phyloP scores from a whole-genome alignment of 2,113 vertebrate genomes.

The Mustelus asterias region DNA sequence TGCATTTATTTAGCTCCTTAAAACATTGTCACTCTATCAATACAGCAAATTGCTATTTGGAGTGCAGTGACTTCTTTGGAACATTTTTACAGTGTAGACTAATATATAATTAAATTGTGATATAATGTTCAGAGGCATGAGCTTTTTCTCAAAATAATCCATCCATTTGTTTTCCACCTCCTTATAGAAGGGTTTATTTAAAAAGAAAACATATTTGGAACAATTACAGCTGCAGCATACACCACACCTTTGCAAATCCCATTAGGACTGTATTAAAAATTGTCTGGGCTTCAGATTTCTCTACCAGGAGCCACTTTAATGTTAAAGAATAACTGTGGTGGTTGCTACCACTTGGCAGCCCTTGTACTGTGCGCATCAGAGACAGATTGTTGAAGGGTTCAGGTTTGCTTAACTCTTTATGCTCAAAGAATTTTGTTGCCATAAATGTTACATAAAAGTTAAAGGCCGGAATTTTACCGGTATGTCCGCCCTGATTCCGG shows the following conservation, averaged over 20 bases:
- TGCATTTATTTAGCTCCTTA: not conserved
- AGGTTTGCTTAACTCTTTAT: not conserved
- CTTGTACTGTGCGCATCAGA: not conserved
- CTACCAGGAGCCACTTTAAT: not conserved
- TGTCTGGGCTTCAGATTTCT: not conserved
- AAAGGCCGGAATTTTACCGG: not conserved
- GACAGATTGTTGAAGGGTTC: not conserved
- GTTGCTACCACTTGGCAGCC: not conserved
- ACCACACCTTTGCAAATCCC: not conserved
- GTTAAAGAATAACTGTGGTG: not conserved
- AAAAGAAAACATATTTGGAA: not conserved
- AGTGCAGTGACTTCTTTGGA: not conserved
- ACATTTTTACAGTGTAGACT: not conserved
- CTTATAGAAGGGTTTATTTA: not conserved
- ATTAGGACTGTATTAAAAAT: not conserved
- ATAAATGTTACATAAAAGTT: not conserved
- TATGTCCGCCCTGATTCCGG: no score
- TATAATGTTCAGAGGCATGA: not conserved
- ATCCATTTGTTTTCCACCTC: not conserved
- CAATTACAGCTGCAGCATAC: no score
- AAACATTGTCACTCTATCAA: not conserved
- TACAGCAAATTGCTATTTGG: not conserved
- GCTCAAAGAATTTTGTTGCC: not conserved
- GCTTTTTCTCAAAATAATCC: not conserved
- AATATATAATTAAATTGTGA: slow-evolving; percentile 33